A percentile compares a stretch with the other conserved stretches of the same genome.
Evolutionary conservation across 2,113 vertebrate species (phyloP).

Genomic region (Albula goreensis): DNA sequence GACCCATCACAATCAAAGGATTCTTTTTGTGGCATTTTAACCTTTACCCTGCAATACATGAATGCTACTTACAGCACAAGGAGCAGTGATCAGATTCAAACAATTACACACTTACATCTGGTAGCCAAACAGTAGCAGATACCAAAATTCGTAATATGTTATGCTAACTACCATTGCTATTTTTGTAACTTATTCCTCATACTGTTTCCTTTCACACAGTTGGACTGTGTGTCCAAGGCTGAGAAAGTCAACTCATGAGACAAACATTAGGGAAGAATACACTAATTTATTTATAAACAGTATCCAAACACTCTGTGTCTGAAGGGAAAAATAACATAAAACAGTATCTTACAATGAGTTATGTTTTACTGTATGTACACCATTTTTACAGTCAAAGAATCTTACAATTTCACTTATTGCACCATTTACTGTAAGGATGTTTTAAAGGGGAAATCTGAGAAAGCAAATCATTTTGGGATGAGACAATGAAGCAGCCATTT

Average conservation of each 20-base stretch:
- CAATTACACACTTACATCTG: too few species aligned
- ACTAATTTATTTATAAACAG: conserved; percentile 23
- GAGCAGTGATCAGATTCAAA: too few species aligned
- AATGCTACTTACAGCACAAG: too few species aligned
- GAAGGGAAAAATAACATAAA: not conserved
- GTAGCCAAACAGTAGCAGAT: too few species aligned
- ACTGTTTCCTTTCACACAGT: not conserved
- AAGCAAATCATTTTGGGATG: not conserved
- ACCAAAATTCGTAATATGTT: too few species aligned
- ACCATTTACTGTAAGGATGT: not conserved
- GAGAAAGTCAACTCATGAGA: not conserved
- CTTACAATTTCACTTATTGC: conserved; percentile 3
- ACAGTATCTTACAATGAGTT: conserved; percentile 5
- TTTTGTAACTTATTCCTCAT: too few species aligned
- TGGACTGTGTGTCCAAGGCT: not conserved
- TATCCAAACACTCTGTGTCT: conserved; percentile 20
- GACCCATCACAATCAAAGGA: too few species aligned
- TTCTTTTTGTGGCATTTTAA: too few species aligned
- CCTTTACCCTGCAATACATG: too few species aligned
- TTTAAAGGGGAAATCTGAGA: not conserved
- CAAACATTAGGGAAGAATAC: conserved; percentile 12
- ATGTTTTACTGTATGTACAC: not conserved
- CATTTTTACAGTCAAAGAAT: conserved; percentile 6
- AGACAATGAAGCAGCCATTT: not conserved
- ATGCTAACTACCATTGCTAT: too few species aligned